Base-by-base conservation (phyloP, 1,140 invertebrate species). In the Drosophila ambigua region DNA sequence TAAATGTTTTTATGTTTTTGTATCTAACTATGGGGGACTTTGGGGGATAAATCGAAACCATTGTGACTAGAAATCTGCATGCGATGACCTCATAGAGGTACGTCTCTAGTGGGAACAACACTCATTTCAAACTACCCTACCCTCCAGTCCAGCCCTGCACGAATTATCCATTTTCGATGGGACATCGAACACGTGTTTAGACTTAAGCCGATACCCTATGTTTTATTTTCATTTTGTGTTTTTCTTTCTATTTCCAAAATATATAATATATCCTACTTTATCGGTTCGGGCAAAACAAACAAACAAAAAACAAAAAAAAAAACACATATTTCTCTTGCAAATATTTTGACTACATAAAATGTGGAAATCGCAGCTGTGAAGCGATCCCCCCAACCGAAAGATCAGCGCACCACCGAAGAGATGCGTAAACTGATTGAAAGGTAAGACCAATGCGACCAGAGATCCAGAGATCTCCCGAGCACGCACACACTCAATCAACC, bases 361-460 rank as follows among this genome's bases (percentile, higher is more conserved):
- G 51, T 16, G 74, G 54, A 71, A 57, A 58, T 72, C 75, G 72
- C 81, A 90, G 88, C 91, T 76, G 90, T 91, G 71, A 92, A 92
- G 90, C 81, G 91, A 77, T 92, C 91, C 39, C 91, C 91, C 55
- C 82, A 93, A 94, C 93, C 94, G 93, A 97, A 97, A 96, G 96
- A 97, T 95, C 96, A 95, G 93, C 95, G 97, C 95, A 95, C 96
- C 94, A 97, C 96, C 93, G 97, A 97, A 94, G 97, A 97, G 95
- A 97, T 97, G 96, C 95, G 97, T 94, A 97, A 97, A 95, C 96
- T 98, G 93, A 97, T 98, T 94, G 97, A 98, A 95, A 97, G 96
- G 97, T 98, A 95, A 97, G 81, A 82, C 20, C 16, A 77, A 57
- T 24, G 59, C 53, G 71, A 23, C 43, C 49, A 63, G 55, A 63